These are phyloP conservation scores for Arbacia lixula DNA, from an alignment of 53 echinoderm and acorn worm genomes.

Conservation along the genomic window DNA sequence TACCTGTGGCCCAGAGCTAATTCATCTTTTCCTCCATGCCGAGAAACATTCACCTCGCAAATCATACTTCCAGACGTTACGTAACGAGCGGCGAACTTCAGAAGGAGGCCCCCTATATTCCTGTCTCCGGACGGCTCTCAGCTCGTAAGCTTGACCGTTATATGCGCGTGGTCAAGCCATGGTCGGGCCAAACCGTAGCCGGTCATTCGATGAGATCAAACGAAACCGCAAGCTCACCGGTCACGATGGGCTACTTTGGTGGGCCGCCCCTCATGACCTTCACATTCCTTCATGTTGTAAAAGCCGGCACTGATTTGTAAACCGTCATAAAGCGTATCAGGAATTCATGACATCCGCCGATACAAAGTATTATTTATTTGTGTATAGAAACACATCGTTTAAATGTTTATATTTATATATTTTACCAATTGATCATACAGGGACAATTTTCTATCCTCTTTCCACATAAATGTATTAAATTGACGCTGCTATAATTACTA, in stretches of 20 bases:
- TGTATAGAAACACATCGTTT: too few relatives aligned
- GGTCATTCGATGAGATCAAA: background rate
- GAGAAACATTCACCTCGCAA: constrained; percentile 6
- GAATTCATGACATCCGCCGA: too few relatives aligned
- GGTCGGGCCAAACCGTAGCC: background rate
- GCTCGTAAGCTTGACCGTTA: constrained; percentile 18
- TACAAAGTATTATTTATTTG: too few relatives aligned
- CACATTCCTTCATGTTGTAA: constrained; percentile 39
- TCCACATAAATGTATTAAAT: too few relatives aligned
- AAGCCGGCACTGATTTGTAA: constrained; percentile 1
- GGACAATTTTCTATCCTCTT: too few relatives aligned
- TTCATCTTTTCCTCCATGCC: constrained; percentile 7
- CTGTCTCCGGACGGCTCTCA: background rate
- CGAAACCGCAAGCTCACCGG: background rate
- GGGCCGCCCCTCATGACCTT: background rate
- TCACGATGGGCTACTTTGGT: background rate
- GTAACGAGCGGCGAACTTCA: constrained; percentile 30
- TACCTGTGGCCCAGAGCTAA: constrained; percentile 2
- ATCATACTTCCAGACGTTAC: constrained; percentile 43
- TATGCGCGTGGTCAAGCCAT: constrained; percentile 5
- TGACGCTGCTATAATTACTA: too few relatives aligned
- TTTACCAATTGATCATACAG: too few relatives aligned
- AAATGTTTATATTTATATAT: too few relatives aligned
- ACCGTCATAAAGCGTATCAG: too few relatives aligned
- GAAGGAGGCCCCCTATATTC: background rate